These are phyloP conservation scores for Dinomys branickii DNA, from an alignment of 2,113 vertebrate species.

Conservation along the genomic window DNA sequence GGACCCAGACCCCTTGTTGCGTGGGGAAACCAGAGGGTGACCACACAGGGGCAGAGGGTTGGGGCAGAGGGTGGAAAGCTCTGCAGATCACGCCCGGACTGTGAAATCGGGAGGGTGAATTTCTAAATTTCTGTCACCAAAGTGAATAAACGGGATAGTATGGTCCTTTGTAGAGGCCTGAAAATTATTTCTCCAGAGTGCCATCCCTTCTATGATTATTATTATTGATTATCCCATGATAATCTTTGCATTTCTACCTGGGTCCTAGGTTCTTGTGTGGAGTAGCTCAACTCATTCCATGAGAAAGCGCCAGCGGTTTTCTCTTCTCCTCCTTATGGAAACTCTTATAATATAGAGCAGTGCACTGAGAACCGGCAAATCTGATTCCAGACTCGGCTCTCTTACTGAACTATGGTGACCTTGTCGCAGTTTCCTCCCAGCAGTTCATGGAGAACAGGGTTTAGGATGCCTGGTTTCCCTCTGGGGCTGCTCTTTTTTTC, in stretches of 20 bases:
- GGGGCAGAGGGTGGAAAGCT: background rate
- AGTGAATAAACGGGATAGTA: background rate
- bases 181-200: background rate
- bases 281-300: background rate
- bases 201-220: background rate
- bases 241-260: background rate
- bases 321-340: background rate
- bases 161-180: background rate
- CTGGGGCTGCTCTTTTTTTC: background rate
- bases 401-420: background rate
- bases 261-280: background rate
- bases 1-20: background rate
- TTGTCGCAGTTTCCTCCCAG: background rate
- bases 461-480: background rate
- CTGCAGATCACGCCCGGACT: background rate
- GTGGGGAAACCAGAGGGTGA: background rate
- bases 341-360: background rate
- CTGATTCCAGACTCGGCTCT: background rate
- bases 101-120: background rate
- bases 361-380: background rate
- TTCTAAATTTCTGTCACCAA: conserved; percentile 6
- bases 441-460: background rate
- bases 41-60: background rate
- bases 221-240: background rate
- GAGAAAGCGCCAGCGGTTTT: background rate